phyloP scores from a whole-genome alignment of 1,140 invertebrate genomes.

The Drosophila melanogaster region DNA sequence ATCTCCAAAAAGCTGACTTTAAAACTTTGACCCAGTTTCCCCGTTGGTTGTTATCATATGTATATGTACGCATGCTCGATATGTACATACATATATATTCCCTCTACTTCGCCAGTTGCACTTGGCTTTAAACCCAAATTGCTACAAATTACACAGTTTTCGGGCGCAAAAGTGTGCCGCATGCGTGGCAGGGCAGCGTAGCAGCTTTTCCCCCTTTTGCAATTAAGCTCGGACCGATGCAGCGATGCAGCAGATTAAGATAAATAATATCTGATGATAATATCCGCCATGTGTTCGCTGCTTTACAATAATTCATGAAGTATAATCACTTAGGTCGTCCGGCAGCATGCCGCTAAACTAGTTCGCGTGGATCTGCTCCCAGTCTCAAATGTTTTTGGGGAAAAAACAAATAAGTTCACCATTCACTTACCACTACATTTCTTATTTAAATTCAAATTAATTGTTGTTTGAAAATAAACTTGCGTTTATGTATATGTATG shows the following conservation, averaged over 20 bases:
- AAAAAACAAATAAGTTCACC: no score
- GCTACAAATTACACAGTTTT: slow-evolving; percentile 81
- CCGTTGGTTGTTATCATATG: slow-evolving; percentile 36
- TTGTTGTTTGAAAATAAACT: no score
- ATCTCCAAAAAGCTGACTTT: slow-evolving; percentile 45
- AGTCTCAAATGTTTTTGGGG: slow-evolving; percentile 4
- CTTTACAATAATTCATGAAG: slow-evolving; percentile 73
- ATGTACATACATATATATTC: neutral
- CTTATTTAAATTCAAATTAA: no score
- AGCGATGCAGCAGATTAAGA: slow-evolving; percentile 77
- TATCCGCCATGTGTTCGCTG: slow-evolving; percentile 11
- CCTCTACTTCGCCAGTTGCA: slow-evolving; percentile 19
- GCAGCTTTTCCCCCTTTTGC: slow-evolving; percentile 60
- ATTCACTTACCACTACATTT: no score
- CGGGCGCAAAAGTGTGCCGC: slow-evolving; percentile 80
- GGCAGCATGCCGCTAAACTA: slow-evolving; percentile 54
- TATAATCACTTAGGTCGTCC: slow-evolving; percentile 70
- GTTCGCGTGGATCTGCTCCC: slow-evolving; percentile 58
- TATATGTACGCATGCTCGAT: neutral
- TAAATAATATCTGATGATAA: slow-evolving; percentile 74
- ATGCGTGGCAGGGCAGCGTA: slow-evolving; percentile 59
- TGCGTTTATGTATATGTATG: no score
- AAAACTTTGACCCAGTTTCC: slow-evolving; percentile 78
- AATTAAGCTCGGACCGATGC: slow-evolving; percentile 72
- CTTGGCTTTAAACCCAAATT: slow-evolving; percentile 61